Conservation (phyloP, 2,797 vertebrate genomes). For the Eulemur rubriventer region DNA sequence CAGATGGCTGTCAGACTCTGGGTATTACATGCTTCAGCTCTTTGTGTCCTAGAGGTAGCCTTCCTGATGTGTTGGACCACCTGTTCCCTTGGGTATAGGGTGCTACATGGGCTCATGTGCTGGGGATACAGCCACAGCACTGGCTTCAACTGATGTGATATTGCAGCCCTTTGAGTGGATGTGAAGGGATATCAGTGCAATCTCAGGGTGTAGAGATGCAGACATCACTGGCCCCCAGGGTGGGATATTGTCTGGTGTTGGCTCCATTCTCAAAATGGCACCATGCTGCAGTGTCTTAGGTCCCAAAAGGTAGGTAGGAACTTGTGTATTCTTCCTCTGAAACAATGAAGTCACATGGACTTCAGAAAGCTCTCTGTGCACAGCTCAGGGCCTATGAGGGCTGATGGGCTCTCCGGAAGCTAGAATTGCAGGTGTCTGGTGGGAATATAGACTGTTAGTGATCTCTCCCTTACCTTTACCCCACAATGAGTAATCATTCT, state of each 20-base stretch:
- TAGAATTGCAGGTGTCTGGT: neutral
- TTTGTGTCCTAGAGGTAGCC: neutral
- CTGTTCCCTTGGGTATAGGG: neutral
- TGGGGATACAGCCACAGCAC: neutral
- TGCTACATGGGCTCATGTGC: neutral
- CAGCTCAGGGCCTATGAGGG: neutral
- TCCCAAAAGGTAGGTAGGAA: neutral
- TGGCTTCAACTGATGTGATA: neutral
- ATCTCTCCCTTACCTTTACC: neutral
- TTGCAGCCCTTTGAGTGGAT: neutral
- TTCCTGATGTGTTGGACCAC: neutral
- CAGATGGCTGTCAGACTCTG: neutral
- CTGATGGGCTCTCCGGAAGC: neutral
- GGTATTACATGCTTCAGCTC: neutral
- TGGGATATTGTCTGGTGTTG: neutral
- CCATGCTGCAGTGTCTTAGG: neutral
- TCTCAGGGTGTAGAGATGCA: neutral
- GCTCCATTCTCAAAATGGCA: neutral
- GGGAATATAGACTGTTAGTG: neutral
- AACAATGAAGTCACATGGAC: neutral
- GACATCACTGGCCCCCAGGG: neutral
- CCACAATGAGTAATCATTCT: neutral
- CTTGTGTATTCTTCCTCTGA: neutral
- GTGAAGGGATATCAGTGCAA: neutral
- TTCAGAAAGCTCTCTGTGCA: neutral